These are phyloP conservation scores for Phoebastria nigripes DNA, from an alignment of 2,797 vertebrate genomes.

Conservation along the genomic window DNA sequence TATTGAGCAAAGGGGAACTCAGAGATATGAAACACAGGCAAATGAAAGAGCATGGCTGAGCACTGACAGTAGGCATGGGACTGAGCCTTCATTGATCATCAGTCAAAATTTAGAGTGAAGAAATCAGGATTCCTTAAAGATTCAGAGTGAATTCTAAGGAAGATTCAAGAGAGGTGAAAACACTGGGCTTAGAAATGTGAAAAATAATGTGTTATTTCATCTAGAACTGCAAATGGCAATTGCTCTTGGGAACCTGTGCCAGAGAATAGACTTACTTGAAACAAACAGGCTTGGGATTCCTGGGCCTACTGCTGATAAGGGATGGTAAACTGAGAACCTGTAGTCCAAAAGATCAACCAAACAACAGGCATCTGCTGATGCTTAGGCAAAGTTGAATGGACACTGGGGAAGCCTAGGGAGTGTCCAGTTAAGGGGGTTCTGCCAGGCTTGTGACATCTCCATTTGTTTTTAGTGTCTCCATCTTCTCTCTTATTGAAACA, in stretches of 20 bases:
- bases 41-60: not conserved
- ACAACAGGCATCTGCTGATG: not conserved
- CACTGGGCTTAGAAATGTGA: not conserved
- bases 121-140: not conserved
- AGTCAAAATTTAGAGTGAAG: not conserved
- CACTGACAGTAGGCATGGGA: not conserved
- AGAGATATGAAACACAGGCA: not conserved
- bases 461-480: not conserved
- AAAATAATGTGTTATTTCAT: not conserved
- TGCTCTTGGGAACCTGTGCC: not conserved
- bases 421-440: not conserved
- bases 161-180: not conserved
- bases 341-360: constrained; percentile 8
- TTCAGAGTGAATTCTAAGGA: not conserved
- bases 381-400: not conserved
- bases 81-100: not conserved
- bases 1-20: not conserved
- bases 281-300: constrained; percentile 13
- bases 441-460: not conserved
- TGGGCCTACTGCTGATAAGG: not conserved
- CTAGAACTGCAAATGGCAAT: not conserved
- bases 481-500: constrained; percentile 18
- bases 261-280: not conserved
- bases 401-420: not conserved
- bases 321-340: not conserved